Conservation (phyloP, 2,888 invertebrate genomes). For the Chaitophorus viminalis region DNA sequence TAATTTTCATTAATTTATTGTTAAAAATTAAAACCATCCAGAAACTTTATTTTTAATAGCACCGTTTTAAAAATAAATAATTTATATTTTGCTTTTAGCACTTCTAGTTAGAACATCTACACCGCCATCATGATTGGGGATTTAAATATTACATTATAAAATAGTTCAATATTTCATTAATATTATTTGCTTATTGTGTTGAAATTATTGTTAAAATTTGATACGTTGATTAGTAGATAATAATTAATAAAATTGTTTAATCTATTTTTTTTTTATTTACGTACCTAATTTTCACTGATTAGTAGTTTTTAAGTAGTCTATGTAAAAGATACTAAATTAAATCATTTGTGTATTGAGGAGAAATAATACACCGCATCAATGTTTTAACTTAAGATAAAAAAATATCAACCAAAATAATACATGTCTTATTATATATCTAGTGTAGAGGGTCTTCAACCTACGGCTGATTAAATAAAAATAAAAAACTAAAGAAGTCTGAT, state of each 20-base stretch:
- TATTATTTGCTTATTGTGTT: conserved; percentile 43
- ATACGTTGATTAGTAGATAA: conserved; percentile 50
- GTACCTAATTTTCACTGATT: not conserved
- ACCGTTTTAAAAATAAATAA: too few species aligned
- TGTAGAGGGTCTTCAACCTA: too few species aligned
- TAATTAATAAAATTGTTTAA: conserved; percentile 50
- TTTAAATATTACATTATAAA: conserved; percentile 21
- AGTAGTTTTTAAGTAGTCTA: not conserved
- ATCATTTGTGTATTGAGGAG: too few species aligned
- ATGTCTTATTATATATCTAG: too few species aligned
- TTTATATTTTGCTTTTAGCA: conserved; percentile 44
- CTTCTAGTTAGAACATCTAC: conserved; percentile 54
- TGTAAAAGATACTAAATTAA: too few species aligned
- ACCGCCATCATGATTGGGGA: conserved; percentile 40
- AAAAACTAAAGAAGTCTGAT: too few species aligned
- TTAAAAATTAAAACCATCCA: not conserved
- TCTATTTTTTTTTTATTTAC: conserved; percentile 25
- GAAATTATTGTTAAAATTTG: conserved; percentile 56
- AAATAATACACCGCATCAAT: too few species aligned
- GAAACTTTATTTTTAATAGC: not conserved
- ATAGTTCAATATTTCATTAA: conserved; percentile 49
- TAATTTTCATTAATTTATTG: not conserved
- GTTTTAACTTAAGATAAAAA: too few species aligned
- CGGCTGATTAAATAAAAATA: too few species aligned
- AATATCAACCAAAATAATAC: too few species aligned